Evolutionary conservation across 2,797 vertebrate species (phyloP).

Genomic region (Chaetodon trifasciatus): DNA sequence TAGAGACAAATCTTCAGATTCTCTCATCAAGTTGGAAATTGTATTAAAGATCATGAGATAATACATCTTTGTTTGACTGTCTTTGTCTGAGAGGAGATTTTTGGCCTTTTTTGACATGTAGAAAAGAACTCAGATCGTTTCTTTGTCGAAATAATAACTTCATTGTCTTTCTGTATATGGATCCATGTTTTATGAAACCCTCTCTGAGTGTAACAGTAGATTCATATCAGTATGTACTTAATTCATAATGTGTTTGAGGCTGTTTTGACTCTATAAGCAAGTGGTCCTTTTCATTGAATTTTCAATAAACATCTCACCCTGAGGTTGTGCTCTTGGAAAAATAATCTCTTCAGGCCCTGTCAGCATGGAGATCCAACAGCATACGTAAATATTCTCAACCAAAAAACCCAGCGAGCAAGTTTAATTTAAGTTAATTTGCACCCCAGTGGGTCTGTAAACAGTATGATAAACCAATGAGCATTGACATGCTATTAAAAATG

Average conservation of each 20-base stretch:
- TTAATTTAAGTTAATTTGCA: conserved; percentile 67
- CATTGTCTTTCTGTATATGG: conserved; percentile 16
- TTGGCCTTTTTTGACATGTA: not conserved
- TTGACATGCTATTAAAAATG: conserved; percentile 66
- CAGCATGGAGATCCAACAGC: conserved; percentile 74
- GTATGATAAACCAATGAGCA: conserved; percentile 65
- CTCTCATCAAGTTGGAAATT: conserved; percentile 32
- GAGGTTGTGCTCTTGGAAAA: conserved; percentile 62
- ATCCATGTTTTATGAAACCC: conserved; percentile 11
- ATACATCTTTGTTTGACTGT: conserved; percentile 4
- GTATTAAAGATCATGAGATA: conserved; percentile 14
- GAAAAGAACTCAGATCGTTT: not conserved
- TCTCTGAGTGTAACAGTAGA: conserved; percentile 14
- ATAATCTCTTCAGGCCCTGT: conserved; percentile 60
- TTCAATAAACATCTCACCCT: conserved; percentile 69
- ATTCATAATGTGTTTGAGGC: conserved; percentile 63
- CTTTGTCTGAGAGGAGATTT: conserved; percentile 15
- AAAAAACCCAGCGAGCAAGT: conserved; percentile 58
- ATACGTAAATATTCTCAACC: conserved; percentile 68
- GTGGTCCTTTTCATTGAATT: conserved; percentile 64
- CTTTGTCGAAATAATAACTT: conserved; percentile 5
- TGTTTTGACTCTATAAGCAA: conserved; percentile 62
- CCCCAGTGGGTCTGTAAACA: conserved; percentile 58
- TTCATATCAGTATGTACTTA: conserved; percentile 49
- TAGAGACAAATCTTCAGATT: conserved; percentile 22